Evolutionary conservation across 2,888 invertebrate species (phyloP).

Genomic region (Polydrusus pterygomalis): DNA sequence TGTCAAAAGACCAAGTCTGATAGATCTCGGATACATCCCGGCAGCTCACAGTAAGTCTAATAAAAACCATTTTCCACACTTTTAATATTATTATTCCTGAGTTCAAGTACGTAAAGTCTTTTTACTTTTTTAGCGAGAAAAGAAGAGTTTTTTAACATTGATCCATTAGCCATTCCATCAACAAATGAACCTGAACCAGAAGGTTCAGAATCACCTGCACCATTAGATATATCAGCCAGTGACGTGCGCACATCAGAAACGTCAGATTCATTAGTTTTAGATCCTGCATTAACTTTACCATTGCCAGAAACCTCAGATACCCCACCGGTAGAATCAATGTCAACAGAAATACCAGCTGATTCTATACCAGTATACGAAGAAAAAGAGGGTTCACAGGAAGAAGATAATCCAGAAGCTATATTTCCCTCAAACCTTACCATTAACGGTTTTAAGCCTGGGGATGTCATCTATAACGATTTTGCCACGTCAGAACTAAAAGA

Average conservation of each 20-base stretch:
- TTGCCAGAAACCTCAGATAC: slow-evolving; percentile 8
- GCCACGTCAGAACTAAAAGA: not conserved
- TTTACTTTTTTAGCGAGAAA: slow-evolving; percentile 54
- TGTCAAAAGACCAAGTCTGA: slow-evolving; percentile 67
- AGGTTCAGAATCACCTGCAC: too few relatives aligned
- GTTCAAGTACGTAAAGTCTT: too few relatives aligned
- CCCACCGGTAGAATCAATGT: not conserved
- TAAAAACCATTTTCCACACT: not conserved
- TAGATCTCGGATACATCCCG: slow-evolving; percentile 72
- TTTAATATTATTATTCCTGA: not conserved
- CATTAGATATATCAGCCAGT: too few relatives aligned
- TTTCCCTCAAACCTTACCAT: not conserved
- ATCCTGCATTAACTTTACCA: not conserved
- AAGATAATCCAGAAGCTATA: not conserved
- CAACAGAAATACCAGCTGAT: slow-evolving; percentile 34
- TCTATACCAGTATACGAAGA: slow-evolving; percentile 16
- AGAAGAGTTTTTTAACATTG: slow-evolving; percentile 59
- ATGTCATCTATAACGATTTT: slow-evolving; percentile 20
- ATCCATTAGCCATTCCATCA: not conserved
- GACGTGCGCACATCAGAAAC: too few relatives aligned
- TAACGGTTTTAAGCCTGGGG: slow-evolving; percentile 34
- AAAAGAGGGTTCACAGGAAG: not conserved
- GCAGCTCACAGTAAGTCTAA: slow-evolving; percentile 68
- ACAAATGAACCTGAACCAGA: too few relatives aligned
- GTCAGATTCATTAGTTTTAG: too few relatives aligned